A percentile compares a stretch with the other conserved stretches of the same genome.
Evolutionary conservation across 2,113 vertebrate species (phyloP).

Genomic region (Phycodurus eques): DNA sequence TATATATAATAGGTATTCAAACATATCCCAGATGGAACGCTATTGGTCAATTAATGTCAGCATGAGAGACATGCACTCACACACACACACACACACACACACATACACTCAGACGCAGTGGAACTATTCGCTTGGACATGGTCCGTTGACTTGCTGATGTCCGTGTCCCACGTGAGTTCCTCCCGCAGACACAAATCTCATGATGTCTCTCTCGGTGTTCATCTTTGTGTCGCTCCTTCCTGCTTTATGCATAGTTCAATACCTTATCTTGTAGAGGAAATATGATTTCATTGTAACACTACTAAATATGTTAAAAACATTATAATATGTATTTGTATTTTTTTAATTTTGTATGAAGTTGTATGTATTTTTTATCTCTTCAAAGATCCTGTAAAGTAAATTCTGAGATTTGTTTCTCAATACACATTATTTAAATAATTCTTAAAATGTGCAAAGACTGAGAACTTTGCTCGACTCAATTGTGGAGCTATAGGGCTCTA

Average conservation of each 20-base stretch:
- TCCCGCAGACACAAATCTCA: background rate
- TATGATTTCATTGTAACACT: too few relatives aligned
- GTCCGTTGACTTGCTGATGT: conserved; percentile 20
- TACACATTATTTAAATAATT: too few relatives aligned
- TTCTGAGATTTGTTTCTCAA: too few relatives aligned
- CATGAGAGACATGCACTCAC: conserved; percentile 11
- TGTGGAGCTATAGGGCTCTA: too few relatives aligned
- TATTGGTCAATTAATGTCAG: conserved; percentile 40
- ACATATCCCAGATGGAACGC: conserved; percentile 14
- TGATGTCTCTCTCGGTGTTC: conserved; percentile 7
- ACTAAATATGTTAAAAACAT: too few relatives aligned
- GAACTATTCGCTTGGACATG: conserved; percentile 26
- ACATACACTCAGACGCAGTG: background rate
- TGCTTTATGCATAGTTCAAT: conserved; percentile 2
- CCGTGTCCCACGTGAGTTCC: conserved; percentile 1
- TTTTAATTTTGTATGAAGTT: too few relatives aligned
- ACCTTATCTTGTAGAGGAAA: too few relatives aligned
- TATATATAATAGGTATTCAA: background rate
- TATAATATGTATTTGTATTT: too few relatives aligned
- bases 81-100: conserved; percentile 8
- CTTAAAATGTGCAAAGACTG: too few relatives aligned
- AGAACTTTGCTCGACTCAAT: too few relatives aligned
- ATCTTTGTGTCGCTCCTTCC: background rate
- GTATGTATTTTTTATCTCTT: too few relatives aligned
- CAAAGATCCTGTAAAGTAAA: too few relatives aligned